Evolutionary conservation across 2,888 invertebrate genomes (phyloP).

Genomic region (Geophilus truncorum): DNA sequence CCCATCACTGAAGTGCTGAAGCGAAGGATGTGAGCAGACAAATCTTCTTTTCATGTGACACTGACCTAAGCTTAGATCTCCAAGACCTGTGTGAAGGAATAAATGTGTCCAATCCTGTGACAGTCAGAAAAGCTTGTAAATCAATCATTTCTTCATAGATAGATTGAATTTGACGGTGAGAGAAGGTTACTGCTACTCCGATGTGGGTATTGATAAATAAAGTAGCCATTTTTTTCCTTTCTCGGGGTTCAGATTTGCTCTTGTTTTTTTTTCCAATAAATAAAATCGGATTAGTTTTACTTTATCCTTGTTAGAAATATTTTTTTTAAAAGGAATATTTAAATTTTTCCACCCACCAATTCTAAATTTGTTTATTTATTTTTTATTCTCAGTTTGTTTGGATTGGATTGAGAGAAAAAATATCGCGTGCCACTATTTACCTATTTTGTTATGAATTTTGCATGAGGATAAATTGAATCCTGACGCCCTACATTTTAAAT

Average conservation of each 20-base stretch:
- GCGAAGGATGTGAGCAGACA: conserved; percentile 25
- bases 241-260: not conserved
- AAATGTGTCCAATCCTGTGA: conserved; percentile 21
- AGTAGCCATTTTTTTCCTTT: not conserved
- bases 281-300: not conserved
- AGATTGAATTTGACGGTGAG: not conserved
- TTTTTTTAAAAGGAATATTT: too few species aligned
- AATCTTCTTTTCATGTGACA: conserved; percentile 24
- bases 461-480: conserved; percentile 18
- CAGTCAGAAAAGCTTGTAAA: conserved; percentile 27
- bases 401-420: not conserved
- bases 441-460: not conserved
- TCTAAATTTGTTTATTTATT: not conserved
- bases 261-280: not conserved
- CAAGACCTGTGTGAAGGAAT: not conserved
- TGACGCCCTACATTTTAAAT: not conserved
- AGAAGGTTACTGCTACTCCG: not conserved
- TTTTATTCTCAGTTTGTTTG: not conserved
- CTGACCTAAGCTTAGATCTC: conserved; percentile 25
- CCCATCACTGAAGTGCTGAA: conserved; percentile 12
- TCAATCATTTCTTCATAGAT: conserved; percentile 20
- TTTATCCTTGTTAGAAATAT: not conserved
- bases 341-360: too few species aligned
- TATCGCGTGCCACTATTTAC: not conserved
- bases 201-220: not conserved